Evolutionary conservation across 2,797 vertebrate species (phyloP), one percentile per base, ranked within the genome.

Genomic region (Masticophis lateralis): DNA sequence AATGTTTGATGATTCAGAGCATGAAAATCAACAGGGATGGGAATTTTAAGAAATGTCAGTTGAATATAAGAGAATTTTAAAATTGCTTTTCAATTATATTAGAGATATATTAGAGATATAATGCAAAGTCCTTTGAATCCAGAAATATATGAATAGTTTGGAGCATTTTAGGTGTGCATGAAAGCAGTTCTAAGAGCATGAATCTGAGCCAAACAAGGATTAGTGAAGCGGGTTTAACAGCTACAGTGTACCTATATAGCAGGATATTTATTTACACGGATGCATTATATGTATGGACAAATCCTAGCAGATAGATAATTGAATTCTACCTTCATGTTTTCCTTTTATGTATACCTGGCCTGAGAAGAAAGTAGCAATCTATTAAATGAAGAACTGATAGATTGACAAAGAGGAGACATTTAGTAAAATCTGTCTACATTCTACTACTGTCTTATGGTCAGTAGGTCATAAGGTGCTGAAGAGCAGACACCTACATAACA

Each of bases 1-100:
- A 90, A 90, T 61, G 53, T 32, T 66, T 91, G 57, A n/a, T 91
- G 88, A 86, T 88, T 86, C 86, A 83, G 66, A 92, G 57, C 32
- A 59, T 91, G 51, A 53, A 92, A 60, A 91, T 91, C 83, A 92
- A 92, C 51, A 27, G 51, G 37, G 61, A 47, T 28, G 61, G 43
- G 14, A 59, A n/a, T 91, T 88, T 55, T 43, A 93, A 63, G 51
- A 88, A 92, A 86, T 83, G 89, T 13, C 66, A 92, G 37, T 57
- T 43, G 7, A 51, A 43, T 37, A 74, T 20, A 53, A 57, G 10
- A 87, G 53, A 87, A 83, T 93, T 91, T 61, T 88, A 43, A 91
- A 91, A 74, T 51, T 59, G 56, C 1, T 88, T 43, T 93, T 83
- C n/a, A 91, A 32, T 63, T 61, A 63, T 56, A 22, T n/a, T 59